Evolutionary conservation across 2,888 invertebrate genomes (phyloP).

Genomic region (Mythimna loreyi): DNA sequence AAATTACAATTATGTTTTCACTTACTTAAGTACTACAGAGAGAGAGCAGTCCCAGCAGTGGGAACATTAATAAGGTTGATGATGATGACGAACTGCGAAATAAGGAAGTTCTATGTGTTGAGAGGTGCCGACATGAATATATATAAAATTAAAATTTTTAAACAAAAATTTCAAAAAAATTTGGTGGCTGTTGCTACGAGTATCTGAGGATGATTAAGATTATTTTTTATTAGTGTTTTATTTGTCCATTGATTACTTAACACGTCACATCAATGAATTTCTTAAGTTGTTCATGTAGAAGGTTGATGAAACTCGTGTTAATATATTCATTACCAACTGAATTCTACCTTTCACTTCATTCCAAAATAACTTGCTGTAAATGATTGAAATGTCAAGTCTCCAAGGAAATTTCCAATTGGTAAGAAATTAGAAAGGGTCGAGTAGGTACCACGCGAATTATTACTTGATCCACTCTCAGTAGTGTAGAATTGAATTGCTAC

Average conservation of each 20-base stretch:
- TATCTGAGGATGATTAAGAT: no score
- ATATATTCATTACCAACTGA: slow-evolving; percentile 6
- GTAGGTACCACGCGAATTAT: slow-evolving; percentile 19
- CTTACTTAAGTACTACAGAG: no score
- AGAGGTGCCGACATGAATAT: no score
- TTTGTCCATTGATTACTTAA: not conserved
- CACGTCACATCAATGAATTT: no score
- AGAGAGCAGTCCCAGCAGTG: no score
- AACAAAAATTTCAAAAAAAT: no score
- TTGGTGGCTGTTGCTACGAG: no score
- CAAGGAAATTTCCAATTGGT: slow-evolving; percentile 7
- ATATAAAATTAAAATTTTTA: no score
- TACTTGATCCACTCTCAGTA: slow-evolving; percentile 33
- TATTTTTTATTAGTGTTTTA: not conserved
- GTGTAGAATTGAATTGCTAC: slow-evolving; percentile 4
- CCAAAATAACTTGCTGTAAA: not conserved
- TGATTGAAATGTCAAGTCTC: slow-evolving; percentile 8
- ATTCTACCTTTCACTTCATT: slow-evolving; percentile 3
- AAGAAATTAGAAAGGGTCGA: slow-evolving; percentile 15
- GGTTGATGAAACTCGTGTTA: not conserved
- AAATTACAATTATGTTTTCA: no score
- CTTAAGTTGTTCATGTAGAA: not conserved
- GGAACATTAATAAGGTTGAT: no score
- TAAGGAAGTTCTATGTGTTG: no score
- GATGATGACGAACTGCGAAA: no score